Base-by-base conservation (phyloP, 2,797 vertebrate genomes). In the Ctenopoma multispine region DNA sequence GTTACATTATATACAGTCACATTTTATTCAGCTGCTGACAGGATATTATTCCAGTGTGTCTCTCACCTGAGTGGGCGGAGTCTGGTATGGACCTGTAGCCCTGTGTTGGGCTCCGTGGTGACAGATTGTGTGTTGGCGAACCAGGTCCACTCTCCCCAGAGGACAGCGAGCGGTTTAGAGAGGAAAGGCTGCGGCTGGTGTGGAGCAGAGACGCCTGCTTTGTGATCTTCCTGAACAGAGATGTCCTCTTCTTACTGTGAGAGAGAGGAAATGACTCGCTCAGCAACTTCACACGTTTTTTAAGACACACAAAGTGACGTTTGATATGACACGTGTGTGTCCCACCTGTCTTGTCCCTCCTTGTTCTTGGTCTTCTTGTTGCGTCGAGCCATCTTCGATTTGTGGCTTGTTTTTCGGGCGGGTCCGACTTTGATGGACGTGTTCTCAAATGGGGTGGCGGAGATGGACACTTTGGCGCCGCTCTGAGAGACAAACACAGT, bases 371-470 rank as follows among this genome's bases (percentile, higher is more conserved):
- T 96, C 87, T 95, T 96, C 92, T 98, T 98, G 90, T 94, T 98
- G 81, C 97, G 95, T 34, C 98, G 93, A 18, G 97, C 97, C 98
- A 99, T 99, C 90, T 97, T 99, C 74, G 96, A 96, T 84, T 97
- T 99, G 85, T 94, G 92, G 87, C 91, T 94, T 66, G 95, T 95
- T 86, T 96, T 98, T 18, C 98, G 93, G 48, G 97, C 98, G 0
- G 98, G 98, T 5, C 98, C 98, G 48, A 98, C 94, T 88, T 97
- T 98, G 88, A 99, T 99, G 60, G 98, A 97, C 0, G 98, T 99
- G 87, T 99, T 99, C 84, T 99, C 97, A 85, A 99, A 96, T 0
- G 97, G 96, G 0, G 97, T 98, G 60, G 97, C 96, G 2, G 94
- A 95, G 89, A 99, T 97, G 55, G 98, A 97, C 31, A 99, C 97